These are phyloP conservation scores for Ormyrus pomaceus DNA, from an alignment of 2,888 invertebrate genomes.

Conservation along the genomic window DNA sequence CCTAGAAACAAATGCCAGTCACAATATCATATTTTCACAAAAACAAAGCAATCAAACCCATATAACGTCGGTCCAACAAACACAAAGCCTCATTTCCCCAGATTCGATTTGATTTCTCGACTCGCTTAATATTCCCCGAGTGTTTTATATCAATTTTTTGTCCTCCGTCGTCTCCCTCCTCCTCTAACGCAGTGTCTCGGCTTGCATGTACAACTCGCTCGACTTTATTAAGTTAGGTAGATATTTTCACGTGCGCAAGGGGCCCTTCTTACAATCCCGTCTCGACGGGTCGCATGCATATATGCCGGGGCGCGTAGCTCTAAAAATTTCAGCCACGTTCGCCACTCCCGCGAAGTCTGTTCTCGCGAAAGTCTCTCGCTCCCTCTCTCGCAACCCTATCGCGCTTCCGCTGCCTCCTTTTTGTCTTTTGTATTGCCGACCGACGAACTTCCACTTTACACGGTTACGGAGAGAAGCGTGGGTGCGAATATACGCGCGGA, in stretches of 20 bases:
- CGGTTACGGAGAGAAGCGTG: neutral
- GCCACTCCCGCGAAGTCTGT: conserved; percentile 66
- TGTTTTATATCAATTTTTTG: conserved; percentile 35
- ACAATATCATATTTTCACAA: neutral
- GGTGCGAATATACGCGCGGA: neutral
- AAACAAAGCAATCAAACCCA: too few species aligned
- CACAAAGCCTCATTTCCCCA: too few species aligned
- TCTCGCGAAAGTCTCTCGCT: conserved; percentile 50
- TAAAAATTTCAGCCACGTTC: conserved; percentile 68
- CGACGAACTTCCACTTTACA: conserved; percentile 18
- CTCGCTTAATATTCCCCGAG: conserved; percentile 7
- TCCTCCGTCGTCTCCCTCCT: neutral
- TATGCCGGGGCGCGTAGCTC: neutral
- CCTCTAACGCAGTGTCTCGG: conserved; percentile 1
- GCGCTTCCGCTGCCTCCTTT: neutral
- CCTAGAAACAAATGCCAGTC: too few species aligned
- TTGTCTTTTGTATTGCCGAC: neutral
- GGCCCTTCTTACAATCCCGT: conserved; percentile 32
- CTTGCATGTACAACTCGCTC: conserved; percentile 37
- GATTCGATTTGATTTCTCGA: conserved; percentile 12
- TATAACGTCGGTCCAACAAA: too few species aligned
- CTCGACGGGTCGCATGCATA: neutral
- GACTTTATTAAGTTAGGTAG: conserved; percentile 53
- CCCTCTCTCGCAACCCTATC: conserved; percentile 4
- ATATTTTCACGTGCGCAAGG: conserved; percentile 48